Evolutionary conservation across 2,113 vertebrate genomes (phyloP).

Genomic region (Forbesichthys agassizii): DNA sequence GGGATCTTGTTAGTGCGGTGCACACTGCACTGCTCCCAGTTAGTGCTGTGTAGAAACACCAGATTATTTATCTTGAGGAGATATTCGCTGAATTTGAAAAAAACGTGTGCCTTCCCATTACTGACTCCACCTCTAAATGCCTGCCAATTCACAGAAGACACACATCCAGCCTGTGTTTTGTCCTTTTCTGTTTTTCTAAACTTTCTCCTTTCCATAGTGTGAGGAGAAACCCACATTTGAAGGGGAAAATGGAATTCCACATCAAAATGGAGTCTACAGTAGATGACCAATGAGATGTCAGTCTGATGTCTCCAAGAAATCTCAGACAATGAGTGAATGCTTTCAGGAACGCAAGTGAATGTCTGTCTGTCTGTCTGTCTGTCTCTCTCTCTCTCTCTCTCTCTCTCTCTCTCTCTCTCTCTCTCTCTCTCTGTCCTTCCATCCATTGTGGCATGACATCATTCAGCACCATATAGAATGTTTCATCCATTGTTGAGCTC

Average conservation of each 20-base stretch:
- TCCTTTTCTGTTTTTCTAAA: neutral
- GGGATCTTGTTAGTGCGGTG: too few relatives aligned
- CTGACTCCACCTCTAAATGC: too few relatives aligned
- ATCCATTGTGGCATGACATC: constrained; percentile 72
- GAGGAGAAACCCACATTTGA: constrained; percentile 37
- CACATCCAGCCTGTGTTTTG: too few relatives aligned
- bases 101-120: too few relatives aligned
- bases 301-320: constrained; percentile 58
- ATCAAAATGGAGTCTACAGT: constrained; percentile 47
- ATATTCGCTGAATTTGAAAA: too few relatives aligned
- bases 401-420: neutral
- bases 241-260: constrained; percentile 39
- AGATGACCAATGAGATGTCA: constrained; percentile 52
- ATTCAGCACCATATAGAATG: constrained; percentile 59
- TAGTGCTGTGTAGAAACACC: too few relatives aligned
- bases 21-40: too few relatives aligned
- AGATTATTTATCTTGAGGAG: too few relatives aligned
- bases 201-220: constrained; percentile 18
- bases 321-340: constrained; percentile 64
- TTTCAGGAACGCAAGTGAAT: constrained; percentile 63
- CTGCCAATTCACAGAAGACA: too few relatives aligned
- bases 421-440: neutral
- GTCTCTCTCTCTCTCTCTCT: constrained; percentile 13
- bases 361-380: constrained; percentile 52
- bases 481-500: constrained; percentile 61